phyloP scores from a whole-genome alignment of 2,797 vertebrate genomes.

The Molossus alvarezi region DNA sequence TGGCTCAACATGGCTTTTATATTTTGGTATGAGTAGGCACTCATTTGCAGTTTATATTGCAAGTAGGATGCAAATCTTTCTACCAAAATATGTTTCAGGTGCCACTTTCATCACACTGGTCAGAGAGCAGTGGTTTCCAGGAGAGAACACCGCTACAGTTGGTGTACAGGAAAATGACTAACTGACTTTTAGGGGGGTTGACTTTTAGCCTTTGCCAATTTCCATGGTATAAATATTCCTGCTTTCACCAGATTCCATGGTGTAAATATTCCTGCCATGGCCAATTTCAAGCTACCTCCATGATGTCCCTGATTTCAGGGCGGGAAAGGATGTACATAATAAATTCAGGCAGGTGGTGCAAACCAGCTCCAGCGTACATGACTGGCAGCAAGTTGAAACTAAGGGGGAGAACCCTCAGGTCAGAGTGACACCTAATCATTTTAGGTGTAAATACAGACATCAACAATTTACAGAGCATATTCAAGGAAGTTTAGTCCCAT shows the following conservation, averaged over 20 bases:
- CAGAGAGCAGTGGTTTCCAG: neutral
- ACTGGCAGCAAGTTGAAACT: neutral
- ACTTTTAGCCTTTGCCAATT: constrained; percentile 11
- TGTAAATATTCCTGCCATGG: neutral
- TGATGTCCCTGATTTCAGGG: neutral
- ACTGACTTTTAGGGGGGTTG: neutral
- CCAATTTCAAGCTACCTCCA: neutral
- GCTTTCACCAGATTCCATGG: neutral
- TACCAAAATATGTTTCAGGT: neutral
- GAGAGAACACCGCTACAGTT: neutral
- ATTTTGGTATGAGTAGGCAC: neutral
- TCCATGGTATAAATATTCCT: neutral
- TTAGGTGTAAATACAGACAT: neutral
- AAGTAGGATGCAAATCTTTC: neutral
- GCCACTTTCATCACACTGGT: neutral
- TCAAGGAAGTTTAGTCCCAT: neutral
- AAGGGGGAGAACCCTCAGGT: neutral
- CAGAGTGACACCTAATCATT: neutral
- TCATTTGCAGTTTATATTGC: constrained; percentile 30
- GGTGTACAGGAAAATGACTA: neutral
- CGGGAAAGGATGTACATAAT: neutral
- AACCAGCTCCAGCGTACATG: neutral
- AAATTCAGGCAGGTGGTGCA: neutral
- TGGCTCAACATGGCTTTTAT: neutral
- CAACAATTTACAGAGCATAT: neutral